Percentiles rank a stretch among this genome's conserved stretches.
Evolutionary conservation across 1,140 invertebrate genomes (phyloP).

Genomic region (Platorchestia sp.): DNA sequence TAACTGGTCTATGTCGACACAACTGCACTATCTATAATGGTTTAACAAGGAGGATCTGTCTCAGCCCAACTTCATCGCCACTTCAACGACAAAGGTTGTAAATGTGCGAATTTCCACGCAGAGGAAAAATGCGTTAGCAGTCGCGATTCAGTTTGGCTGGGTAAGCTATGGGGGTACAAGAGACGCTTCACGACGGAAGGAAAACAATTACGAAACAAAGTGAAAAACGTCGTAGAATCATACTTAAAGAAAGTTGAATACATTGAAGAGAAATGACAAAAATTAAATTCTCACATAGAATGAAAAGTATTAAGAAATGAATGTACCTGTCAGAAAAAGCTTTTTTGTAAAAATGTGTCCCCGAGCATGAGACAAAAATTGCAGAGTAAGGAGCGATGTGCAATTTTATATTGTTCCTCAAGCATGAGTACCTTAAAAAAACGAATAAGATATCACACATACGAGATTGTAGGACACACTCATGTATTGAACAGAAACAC

Average conservation of each 20-base stretch:
- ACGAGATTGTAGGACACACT: neutral
- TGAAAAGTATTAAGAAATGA: neutral
- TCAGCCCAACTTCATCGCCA: constrained; percentile 5
- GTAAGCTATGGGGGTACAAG: neutral
- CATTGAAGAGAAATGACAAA: neutral
- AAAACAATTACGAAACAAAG: neutral
- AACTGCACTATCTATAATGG: neutral
- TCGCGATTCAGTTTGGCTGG: neutral
- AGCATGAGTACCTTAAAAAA: neutral
- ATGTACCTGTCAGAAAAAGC: neutral
- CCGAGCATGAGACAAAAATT: neutral
- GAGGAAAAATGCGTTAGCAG: neutral
- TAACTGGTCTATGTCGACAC: neutral
- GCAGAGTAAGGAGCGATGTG: neutral
- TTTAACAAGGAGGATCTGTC: neutral
- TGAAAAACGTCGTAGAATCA: neutral
- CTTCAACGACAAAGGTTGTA: neutral
- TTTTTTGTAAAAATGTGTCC: neutral
- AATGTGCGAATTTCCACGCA: neutral
- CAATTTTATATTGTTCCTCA: neutral
- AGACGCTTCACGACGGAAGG: neutral
- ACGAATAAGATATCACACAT: neutral
- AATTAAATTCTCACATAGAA: neutral
- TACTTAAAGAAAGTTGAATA: neutral
- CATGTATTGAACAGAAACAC: neutral